Base-by-base conservation (phyloP, 2,888 invertebrate genomes). In the Dione vanillae region DNA sequence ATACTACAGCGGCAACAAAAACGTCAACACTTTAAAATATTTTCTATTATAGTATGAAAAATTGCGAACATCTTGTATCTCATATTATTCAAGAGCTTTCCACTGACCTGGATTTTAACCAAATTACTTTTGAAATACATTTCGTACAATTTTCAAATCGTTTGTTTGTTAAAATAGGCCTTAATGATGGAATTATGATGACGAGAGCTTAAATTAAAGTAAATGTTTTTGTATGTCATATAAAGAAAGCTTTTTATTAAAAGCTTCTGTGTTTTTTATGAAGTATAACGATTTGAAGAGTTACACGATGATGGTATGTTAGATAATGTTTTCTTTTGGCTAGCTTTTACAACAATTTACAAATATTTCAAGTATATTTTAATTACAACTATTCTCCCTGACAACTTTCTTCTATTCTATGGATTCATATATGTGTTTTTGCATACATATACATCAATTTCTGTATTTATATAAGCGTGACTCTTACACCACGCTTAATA, bases 21-120 rank as follows among this genome's bases (percentile, higher is more conserved):
- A 69, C 64, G 68, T 69, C 68, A 61, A 59, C 67, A 69, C 68
- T 68, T 45, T 64, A 64, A 69, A 69, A 69, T 68, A 68, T 68
- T 68, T 52, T 68, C 68, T 54, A 54, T 54, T 54, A 16, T 52
- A 49, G 16, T 62, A 52, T 16, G 61, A 47, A 52, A 47, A 69
- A 64, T 51, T 45, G 61, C 45, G 35, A 16, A 61, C 45, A 61
- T 61, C 45, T 61, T 61, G n/a, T 45, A 45, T 20, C 37, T 54
- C 16, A 49, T 49, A 19, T 49, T 54, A 10, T 54, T 10, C 1
- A 16, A 56, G 56, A 54, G 54, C 37, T 40, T 56, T 56, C 16
- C 37, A 16, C 56, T 56, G 37, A 40, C 56, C 56, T 40, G 56
- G n/a, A 56, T 56, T 56, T 56, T 56, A 56, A 56, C n/a, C 11